phyloP scores from a whole-genome alignment of 2,888 invertebrate species.

The Pyrgus malvae region DNA sequence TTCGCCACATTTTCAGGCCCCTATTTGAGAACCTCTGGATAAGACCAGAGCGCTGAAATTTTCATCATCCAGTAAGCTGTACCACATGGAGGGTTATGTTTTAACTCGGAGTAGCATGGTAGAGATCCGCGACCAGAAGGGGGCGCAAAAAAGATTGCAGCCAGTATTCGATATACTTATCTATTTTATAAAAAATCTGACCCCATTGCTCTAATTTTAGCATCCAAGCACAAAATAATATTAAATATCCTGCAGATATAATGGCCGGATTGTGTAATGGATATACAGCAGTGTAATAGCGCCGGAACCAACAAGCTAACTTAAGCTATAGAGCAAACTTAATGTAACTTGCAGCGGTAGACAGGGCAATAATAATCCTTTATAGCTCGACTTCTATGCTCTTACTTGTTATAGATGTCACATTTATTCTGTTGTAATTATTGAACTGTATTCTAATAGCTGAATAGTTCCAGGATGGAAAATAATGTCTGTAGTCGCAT shows the following conservation, averaged over 20 bases:
- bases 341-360: slow-evolving; percentile 48
- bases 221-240: slow-evolving; percentile 5
- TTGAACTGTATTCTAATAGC: background rate
- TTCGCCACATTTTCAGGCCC: no score
- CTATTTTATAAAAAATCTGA: background rate
- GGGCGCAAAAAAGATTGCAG: no score
- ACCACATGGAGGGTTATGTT: no score
- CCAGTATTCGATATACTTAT: no score
- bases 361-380: slow-evolving; percentile 22
- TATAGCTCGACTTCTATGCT: slow-evolving; percentile 9
- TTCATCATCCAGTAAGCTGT: no score
- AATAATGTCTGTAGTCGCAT: no score
- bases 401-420: slow-evolving; percentile 5
- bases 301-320: slow-evolving; percentile 40
- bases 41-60: no score
- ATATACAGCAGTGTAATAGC: slow-evolving; percentile 36
- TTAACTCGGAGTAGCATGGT: no score
- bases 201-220: slow-evolving; percentile 4
- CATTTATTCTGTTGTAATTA: slow-evolving; percentile 12
- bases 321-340: slow-evolving; percentile 60
- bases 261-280: slow-evolving; percentile 18
- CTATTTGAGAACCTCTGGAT: no score
- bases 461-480: no score
- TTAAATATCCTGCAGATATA: slow-evolving; percentile 12
- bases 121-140: no score